Evolutionary conservation across 2,888 invertebrate genomes (phyloP), one percentile per base, ranked within the genome.

Genomic region (Teleogryllus oceanicus): DNA sequence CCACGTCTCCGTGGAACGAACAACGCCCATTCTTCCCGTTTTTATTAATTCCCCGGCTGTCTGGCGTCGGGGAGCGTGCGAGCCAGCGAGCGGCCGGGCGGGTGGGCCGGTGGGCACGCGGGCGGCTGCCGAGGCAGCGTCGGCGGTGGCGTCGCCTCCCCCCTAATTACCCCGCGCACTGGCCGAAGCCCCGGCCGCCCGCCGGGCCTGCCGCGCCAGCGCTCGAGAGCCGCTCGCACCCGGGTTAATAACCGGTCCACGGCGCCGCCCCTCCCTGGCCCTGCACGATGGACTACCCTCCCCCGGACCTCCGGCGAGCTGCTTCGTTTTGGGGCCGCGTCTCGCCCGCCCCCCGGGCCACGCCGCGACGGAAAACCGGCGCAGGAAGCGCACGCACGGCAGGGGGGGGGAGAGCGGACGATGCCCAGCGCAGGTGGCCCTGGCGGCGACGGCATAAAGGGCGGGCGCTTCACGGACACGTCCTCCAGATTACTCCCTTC

Each of bases 231-330:
- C n/a, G 13, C 62, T 62, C 62, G 62, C 62, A 62, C 62, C 16
- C 62, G 62, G 62, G 62, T 62, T 62, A 62, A 62, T 62, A 62
- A 62, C 62, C 62, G 62, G 62, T 62, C 62, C 62, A 62, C 13
- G 16, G 62, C 62, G 16, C 37, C 37, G 8, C 62, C 62, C 5
- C 8, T 16, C 62, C 62, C 11, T 16, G 5, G 62, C 62, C 8
- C 62, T 18, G 62, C 62, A 12, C 62, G 62, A 1, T 5, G 62
- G 16, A 11, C n/a, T 13, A n/a, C 62, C 62, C 13, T 18, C 62
- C 62, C n/a, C 62, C 62, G 13, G n/a, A 18, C 62, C 62, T 62
- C n/a, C 62, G 62, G 13, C 37, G 37, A 37, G 37, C 37, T 37
- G 37, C 37, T 37, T n/a, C 62, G 62, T 62, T 62, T 62, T n/a